Conservation (phyloP, 1,140 invertebrate genomes). For the Aricia agestis region DNA sequence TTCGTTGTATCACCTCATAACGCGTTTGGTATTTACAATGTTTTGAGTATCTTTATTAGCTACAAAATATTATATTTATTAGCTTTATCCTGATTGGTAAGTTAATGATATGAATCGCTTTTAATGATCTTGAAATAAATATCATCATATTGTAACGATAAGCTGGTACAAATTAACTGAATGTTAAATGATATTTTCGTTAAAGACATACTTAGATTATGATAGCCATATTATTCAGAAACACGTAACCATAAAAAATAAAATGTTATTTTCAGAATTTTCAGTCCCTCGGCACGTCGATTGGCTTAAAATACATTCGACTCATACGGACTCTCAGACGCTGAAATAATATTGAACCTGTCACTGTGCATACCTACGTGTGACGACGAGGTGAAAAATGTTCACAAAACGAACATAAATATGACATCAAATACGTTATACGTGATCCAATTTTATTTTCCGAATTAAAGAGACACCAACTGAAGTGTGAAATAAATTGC, state of each 20-base stretch:
- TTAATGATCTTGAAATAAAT: no score
- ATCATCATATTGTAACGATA: no score
- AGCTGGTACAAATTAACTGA: no score
- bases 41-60: not conserved
- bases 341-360: slow-evolving; percentile 5
- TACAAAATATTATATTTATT: no score
- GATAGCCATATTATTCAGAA: no score
- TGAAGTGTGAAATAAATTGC: not conserved
- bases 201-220: no score
- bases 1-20: slow-evolving; percentile 9
- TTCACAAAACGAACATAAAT: slow-evolving; percentile 21
- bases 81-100: no score
- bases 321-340: not conserved
- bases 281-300: not conserved
- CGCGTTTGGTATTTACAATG: slow-evolving; percentile 1
- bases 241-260: not conserved
- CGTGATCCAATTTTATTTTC: slow-evolving; percentile 19
- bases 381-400: slow-evolving; percentile 22
- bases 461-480: not conserved
- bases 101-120: no score
- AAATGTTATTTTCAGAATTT: not conserved
- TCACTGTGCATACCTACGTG: slow-evolving; percentile 13
- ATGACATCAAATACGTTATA: slow-evolving; percentile 15
- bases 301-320: not conserved
- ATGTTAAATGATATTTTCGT: no score